Evolutionary conservation across 2,113 vertebrate species (phyloP).

Genomic region (Anarrhichthys ocellatus): DNA sequence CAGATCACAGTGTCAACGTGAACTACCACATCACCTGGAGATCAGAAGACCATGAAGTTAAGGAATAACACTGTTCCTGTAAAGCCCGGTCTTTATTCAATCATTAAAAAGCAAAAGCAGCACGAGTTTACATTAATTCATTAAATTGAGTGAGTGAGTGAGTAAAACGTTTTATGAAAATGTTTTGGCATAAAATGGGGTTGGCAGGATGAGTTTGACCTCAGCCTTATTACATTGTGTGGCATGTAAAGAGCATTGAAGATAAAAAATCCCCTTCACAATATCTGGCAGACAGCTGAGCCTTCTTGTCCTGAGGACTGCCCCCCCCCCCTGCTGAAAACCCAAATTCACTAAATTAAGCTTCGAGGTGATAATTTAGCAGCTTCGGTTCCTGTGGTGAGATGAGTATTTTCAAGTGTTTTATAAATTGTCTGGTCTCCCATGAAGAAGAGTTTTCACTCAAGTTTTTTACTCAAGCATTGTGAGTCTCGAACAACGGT

Average conservation of each 20-base stretch:
- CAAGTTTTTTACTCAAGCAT: neutral
- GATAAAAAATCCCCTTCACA: neutral
- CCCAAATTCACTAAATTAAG: neutral
- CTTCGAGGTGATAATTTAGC: slow-evolving; percentile 6
- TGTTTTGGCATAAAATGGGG: neutral
- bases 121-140: too few species aligned
- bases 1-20: too few species aligned
- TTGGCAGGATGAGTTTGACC: neutral
- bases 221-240: neutral
- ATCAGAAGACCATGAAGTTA: too few species aligned
- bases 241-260: neutral
- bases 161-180: too few species aligned
- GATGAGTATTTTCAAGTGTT: neutral
- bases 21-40: too few species aligned
- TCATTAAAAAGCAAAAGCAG: too few species aligned
- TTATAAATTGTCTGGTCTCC: neutral
- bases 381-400: neutral
- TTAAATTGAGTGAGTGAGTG: too few species aligned
- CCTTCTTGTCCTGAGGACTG: too few species aligned
- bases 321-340: neutral
- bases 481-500: neutral
- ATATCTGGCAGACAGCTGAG: neutral
- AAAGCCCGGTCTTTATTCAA: too few species aligned
- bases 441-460: neutral
- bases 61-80: too few species aligned